Evolutionary conservation across 2,888 invertebrate genomes (phyloP), one percentile per base, ranked within the genome.

Genomic region (Cybosia mesomella): DNA sequence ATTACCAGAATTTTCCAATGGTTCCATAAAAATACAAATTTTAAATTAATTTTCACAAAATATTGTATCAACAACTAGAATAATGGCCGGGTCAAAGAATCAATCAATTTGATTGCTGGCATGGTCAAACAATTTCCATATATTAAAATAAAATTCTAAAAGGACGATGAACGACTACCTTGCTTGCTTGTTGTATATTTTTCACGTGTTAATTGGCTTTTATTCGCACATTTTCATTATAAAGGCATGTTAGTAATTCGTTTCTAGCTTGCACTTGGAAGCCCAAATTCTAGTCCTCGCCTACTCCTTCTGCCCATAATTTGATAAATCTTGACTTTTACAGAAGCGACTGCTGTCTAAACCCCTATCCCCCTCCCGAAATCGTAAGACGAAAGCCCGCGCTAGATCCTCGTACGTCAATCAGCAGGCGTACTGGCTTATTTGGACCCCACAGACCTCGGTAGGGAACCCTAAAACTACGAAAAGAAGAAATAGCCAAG

Each of bases 101-200:
- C 49, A n/a, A 49, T 49, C n/a, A 49, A n/a, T n/a, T 49, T 49
- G 8, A 49, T 49, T 8, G 49, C 49, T n/a, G 49, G 49, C 18
- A n/a, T 49, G 49, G n/a, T 9, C 49, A 49, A n/a, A 49, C 49
- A n/a, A 49, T n/a, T 49, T 49, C 49, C 49, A 49, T 49, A 49
- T 49, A n/a, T n/a, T 49, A 49, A 49, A 49, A n/a, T n/a, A n/a
- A 18, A 43, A 43, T 43, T 43, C 43, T 18, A 49, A 49, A 18
- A 49, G 9, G 49, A 9, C 49, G 49, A 49, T 43, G 18, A n/a
- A 49, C 49, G 2, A 49, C 8, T 43, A 7, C 18, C 18, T 0
- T 43, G 7, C 39, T 43, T 5, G 43, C n/a, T 49, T 49, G 15
- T 49, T n/a, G 5, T n/a, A 9, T n/a, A n/a, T n/a, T 8, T n/a